Evolutionary conservation across 2,888 invertebrate species (phyloP).

Genomic region (Pantelozetes paolii): DNA sequence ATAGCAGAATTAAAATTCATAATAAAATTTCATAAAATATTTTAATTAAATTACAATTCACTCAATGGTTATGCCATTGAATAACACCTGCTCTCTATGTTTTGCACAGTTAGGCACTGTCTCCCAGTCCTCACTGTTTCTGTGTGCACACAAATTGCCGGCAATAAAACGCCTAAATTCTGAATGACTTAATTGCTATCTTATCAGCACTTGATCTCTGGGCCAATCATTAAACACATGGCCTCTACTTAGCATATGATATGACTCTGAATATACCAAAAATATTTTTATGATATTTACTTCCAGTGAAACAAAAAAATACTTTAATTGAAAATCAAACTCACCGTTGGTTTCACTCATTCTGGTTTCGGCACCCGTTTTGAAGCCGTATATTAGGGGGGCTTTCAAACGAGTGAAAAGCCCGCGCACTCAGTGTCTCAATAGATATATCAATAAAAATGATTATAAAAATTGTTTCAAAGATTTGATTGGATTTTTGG

Average conservation of each 20-base stretch:
- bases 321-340: neutral
- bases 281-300: neutral
- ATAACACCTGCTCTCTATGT: neutral
- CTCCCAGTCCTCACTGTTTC: no score
- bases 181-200: slow-evolving; percentile 3
- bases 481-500: neutral
- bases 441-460: no score
- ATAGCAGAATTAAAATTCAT: no score
- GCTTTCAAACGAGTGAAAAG: no score
- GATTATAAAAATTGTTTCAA: no score
- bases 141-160: neutral
- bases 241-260: neutral
- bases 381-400: neutral
- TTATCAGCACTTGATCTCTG: slow-evolving; percentile 2
- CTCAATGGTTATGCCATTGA: neutral
- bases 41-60: no score
- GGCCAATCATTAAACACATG: slow-evolving; percentile 3
- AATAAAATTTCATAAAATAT: no score
- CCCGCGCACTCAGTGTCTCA: no score
- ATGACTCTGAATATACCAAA: no score
- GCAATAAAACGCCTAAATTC: neutral
- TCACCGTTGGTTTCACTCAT: slow-evolving; percentile 13
- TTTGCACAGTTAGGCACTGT: neutral
- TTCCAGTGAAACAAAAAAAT: neutral
- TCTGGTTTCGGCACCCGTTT: slow-evolving; percentile 16